These are phyloP conservation scores for Crocidura indochinensis DNA, from an alignment of 2,797 vertebrate genomes.

Conservation along the genomic window DNA sequence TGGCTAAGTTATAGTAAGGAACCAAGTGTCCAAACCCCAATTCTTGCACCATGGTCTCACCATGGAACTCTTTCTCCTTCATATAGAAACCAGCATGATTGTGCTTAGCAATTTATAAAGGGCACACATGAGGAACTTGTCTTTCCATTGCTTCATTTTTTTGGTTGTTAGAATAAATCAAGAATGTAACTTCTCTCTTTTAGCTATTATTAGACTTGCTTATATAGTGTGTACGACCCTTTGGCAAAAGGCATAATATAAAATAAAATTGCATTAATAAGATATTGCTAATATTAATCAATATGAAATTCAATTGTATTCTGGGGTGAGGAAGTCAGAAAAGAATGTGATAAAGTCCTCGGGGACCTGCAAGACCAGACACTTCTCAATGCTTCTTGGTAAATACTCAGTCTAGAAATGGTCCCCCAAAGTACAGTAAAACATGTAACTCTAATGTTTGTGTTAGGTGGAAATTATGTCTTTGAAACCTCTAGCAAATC, in stretches of 20 bases:
- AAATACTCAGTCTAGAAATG: constrained; percentile 77
- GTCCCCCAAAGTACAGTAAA: constrained; percentile 82
- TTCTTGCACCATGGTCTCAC: background rate
- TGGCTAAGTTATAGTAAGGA: background rate
- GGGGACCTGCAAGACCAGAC: constrained; percentile 78
- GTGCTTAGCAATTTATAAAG: constrained; percentile 46
- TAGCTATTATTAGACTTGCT: constrained; percentile 78
- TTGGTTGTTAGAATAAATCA: constrained; percentile 76
- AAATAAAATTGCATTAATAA: constrained; percentile 83
- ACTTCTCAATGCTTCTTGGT: constrained; percentile 76
- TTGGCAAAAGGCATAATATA: constrained; percentile 78
- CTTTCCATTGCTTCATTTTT: constrained; percentile 52
- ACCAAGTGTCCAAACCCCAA: background rate
- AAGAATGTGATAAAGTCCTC: constrained; percentile 61
- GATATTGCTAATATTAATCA: constrained; percentile 86
- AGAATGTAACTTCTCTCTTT: constrained; percentile 77
- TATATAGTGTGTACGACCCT: constrained; percentile 68
- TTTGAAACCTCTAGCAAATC: constrained; percentile 76
- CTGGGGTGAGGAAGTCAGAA: constrained; percentile 79
- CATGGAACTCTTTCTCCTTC: background rate
- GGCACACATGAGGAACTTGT: constrained; percentile 6
- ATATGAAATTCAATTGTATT: constrained; percentile 78
- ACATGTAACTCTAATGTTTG: constrained; percentile 76
- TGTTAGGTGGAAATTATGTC: constrained; percentile 72
- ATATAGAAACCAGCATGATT: constrained; percentile 52